phyloP scores from a whole-genome alignment of 2,113 vertebrate genomes.

The Callithrix jacchus region DNA sequence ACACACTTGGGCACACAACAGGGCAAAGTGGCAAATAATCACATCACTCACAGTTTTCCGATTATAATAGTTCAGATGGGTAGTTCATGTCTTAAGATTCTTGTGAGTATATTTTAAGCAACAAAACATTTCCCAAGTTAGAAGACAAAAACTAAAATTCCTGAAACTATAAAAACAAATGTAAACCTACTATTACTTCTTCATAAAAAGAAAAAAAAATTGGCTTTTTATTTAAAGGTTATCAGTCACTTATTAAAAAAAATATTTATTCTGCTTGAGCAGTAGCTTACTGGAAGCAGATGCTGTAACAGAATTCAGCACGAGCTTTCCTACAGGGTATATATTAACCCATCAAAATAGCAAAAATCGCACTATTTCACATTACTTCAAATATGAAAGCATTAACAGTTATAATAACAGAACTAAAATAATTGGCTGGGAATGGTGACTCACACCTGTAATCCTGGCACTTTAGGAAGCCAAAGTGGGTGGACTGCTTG shows the following conservation, averaged over 20 bases:
- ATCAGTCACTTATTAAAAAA: slow-evolving; percentile 46
- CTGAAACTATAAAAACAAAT: background rate
- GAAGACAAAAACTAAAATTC: slow-evolving; percentile 19
- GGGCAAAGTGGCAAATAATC: background rate
- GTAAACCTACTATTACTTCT: background rate
- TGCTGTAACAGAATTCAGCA: background rate
- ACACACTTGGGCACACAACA: background rate
- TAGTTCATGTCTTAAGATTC: slow-evolving; percentile 35
- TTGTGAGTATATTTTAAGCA: background rate
- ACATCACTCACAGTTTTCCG: background rate
- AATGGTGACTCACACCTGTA: too few species aligned
- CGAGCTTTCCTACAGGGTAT: background rate
- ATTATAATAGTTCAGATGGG: background rate
- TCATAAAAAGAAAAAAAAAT: background rate
- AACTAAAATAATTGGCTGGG: background rate
- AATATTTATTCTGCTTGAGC: slow-evolving; percentile 5
- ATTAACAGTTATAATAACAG: background rate
- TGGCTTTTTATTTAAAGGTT: slow-evolving; percentile 24
- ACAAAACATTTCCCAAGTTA: slow-evolving; percentile 18
- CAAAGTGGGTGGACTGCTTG: too few species aligned
- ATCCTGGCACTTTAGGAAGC: too few species aligned
- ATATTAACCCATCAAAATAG: background rate
- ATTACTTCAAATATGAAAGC: slow-evolving; percentile 44
- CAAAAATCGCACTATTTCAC: background rate
- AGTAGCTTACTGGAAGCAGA: slow-evolving; percentile 35